Evolutionary conservation across 2,113 vertebrate genomes (phyloP).

Genomic region (Coracopsis vasa): DNA sequence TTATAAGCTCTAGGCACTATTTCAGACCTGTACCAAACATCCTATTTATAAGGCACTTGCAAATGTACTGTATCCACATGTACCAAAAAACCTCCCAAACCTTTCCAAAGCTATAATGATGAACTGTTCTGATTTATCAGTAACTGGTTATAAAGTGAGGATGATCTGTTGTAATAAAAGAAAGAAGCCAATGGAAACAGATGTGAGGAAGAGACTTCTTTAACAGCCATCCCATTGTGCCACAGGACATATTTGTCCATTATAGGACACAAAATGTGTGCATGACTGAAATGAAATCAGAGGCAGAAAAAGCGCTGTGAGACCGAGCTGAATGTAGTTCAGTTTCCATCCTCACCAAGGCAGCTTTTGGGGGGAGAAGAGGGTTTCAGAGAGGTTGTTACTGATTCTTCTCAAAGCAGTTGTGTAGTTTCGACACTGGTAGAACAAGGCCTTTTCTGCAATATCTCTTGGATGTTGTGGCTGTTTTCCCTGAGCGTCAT

Average conservation of each 20-base stretch:
- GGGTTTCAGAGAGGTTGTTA: not conserved
- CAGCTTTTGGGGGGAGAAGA: not conserved
- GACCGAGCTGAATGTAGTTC: not conserved
- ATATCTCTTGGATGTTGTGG: not conserved
- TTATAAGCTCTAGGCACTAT: not conserved
- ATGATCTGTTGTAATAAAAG: not conserved
- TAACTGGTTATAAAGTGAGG: not conserved
- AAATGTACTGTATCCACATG: not conserved
- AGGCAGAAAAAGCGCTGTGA: not conserved
- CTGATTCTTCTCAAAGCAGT: not conserved
- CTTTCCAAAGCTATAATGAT: not conserved
- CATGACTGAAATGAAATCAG: not conserved
- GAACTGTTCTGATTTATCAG: not conserved
- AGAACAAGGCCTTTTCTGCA: not conserved
- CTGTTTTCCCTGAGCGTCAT: not conserved
- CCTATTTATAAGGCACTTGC: not conserved
- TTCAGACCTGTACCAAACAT: not conserved
- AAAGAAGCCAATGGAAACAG: not conserved
- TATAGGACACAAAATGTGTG: not conserved
- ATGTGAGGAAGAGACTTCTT: not conserved
- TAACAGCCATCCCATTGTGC: not conserved
- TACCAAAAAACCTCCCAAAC: accelerated
- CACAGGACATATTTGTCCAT: not conserved
- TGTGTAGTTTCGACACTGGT: not conserved
- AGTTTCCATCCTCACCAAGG: not conserved